Conservation (phyloP, 2,113 vertebrate genomes). For the Redunca redunca region DNA sequence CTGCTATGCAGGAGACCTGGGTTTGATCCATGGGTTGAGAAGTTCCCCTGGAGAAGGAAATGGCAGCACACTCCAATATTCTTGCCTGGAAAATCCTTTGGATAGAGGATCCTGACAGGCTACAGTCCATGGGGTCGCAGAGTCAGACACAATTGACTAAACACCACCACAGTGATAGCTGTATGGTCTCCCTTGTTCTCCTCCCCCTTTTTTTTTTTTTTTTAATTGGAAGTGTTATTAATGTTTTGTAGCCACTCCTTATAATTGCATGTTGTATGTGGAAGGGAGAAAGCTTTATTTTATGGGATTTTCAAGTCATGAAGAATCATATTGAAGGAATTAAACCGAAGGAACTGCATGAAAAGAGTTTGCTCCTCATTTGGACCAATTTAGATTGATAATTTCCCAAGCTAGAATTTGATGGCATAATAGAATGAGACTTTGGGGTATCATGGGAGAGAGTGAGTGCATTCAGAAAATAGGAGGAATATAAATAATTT, state of each 20-base stretch:
- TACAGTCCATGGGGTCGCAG: neutral
- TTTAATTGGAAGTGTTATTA: neutral
- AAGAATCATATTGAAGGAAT: neutral
- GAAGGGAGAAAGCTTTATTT: neutral
- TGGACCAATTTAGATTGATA: neutral
- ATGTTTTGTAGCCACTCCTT: neutral
- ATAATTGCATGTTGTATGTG: neutral
- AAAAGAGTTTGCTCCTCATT: neutral
- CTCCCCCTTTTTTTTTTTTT: neutral
- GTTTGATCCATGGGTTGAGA: neutral
- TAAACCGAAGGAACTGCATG: neutral
- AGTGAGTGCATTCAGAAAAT: neutral
- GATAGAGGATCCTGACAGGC: neutral
- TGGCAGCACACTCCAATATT: neutral
- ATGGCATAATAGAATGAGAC: neutral
- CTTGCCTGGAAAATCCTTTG: neutral
- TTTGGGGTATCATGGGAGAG: neutral
- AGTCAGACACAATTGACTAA: neutral
- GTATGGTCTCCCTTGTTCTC: neutral
- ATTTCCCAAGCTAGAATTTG: neutral
- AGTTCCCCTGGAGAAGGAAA: neutral
- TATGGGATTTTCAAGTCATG: neutral
- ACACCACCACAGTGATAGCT: neutral
- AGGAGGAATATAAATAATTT: neutral
- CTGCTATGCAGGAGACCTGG: neutral